Base-by-base conservation (phyloP, 2,113 vertebrate species). In the Bucco capensis region DNA sequence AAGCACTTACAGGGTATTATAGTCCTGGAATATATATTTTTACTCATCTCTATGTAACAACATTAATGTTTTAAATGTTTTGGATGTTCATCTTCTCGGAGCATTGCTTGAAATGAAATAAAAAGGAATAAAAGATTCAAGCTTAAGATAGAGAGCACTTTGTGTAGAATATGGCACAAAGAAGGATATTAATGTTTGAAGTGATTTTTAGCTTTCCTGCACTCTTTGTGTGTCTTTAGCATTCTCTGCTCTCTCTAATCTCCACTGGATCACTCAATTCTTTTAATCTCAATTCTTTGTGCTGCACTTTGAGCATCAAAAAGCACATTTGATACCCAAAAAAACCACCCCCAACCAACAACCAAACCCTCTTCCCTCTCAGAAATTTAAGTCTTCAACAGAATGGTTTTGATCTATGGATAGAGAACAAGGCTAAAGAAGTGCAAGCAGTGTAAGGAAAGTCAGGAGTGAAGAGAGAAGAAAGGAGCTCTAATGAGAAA, bases 281-380 rank as follows among this genome's bases (percentile, higher is more conserved):
- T 95, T 95, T 95, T 83, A 97, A 97, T 96, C 86, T 89, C 93
- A 92, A 95, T 96, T 97, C 95, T 97, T 95, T 96, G 70, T 95
- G 93, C 86, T 94, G 62, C 85, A 89, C 82, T 96, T 95, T 69
- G 49, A 58, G 80, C 88, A 93, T 87, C 94, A 95, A 96, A 96
- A 95, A 91, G 66, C 85, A 58, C 38, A 77, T 76, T 74, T 5
- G 71, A 75, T 92, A 86, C 83, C 81, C 95, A 51, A 75, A 92
- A 92, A 87, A 69, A 46, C 74, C 21, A 47, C 11, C 46, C 46
- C 16, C 6, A n/a, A n/a, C n/a, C n/a, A n/a, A n/a, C n/a, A n/a
- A n/a, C 40, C 40, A 42, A 42, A 42, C 11, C 40, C 40, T 81
- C 87, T 88, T 83, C 83, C 66, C 24, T 66, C 50, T 90, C 67